Conservation (phyloP, 2,113 vertebrate species). For the Gobiocypris rarus region DNA sequence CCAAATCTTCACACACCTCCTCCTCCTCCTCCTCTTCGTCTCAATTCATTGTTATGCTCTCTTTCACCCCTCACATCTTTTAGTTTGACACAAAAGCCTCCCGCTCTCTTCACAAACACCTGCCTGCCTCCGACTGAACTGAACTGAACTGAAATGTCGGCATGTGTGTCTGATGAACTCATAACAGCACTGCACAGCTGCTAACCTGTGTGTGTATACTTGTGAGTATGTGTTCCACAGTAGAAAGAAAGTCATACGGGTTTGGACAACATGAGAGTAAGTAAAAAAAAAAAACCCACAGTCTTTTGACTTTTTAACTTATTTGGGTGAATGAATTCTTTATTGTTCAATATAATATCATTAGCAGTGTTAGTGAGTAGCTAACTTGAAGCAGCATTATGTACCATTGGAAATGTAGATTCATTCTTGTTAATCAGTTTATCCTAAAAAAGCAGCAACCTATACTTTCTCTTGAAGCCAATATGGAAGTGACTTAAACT, state of each 20-base stretch:
- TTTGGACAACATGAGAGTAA: not conserved
- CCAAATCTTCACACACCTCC: not conserved
- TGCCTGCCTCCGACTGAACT: not conserved
- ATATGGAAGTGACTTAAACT: too few relatives aligned
- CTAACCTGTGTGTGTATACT: not conserved
- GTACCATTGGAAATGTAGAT: too few relatives aligned
- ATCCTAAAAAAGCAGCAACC: too few relatives aligned
- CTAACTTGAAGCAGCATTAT: too few relatives aligned
- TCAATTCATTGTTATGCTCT: slow-evolving; percentile 12
- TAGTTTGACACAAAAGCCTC: slow-evolving; percentile 35
- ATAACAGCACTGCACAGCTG: not conserved
- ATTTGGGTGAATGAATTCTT: too few relatives aligned
- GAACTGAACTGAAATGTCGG: not conserved
- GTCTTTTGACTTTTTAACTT: too few relatives aligned
- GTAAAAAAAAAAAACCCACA: too few relatives aligned
- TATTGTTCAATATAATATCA: too few relatives aligned
- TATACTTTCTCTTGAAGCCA: too few relatives aligned
- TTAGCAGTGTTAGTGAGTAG: too few relatives aligned
- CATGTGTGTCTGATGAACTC: not conserved
- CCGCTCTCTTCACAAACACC: not conserved
- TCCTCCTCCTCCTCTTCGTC: not conserved
- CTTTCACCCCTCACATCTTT: slow-evolving; percentile 11
- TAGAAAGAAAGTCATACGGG: not conserved
- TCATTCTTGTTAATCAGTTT: too few relatives aligned
- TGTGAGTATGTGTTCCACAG: not conserved